phyloP scores from a whole-genome alignment of 2,113 vertebrate species.

The Chlorocebus sabaeus region DNA sequence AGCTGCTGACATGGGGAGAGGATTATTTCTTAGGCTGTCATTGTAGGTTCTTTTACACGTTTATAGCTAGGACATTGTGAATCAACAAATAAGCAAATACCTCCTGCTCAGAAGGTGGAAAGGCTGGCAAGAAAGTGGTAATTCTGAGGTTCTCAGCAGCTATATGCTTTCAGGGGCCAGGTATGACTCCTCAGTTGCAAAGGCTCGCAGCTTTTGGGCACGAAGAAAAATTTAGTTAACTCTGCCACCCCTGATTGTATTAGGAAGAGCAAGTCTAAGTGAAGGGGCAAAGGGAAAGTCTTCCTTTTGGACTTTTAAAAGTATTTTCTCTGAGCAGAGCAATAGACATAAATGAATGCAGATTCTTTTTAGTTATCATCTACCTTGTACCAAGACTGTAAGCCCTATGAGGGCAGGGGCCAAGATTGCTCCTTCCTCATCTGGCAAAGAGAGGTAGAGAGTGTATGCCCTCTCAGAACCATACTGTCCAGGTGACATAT shows the following conservation, averaged over 20 bases:
- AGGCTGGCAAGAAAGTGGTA: slow-evolving; percentile 15
- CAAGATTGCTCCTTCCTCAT: background rate
- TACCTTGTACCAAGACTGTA: background rate
- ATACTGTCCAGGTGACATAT: background rate
- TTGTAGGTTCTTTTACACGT: slow-evolving; percentile 34
- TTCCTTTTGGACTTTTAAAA: background rate
- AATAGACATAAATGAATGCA: background rate
- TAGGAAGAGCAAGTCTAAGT: background rate
- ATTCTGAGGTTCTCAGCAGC: slow-evolving; percentile 44
- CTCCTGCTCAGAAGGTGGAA: background rate
- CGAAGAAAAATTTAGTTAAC: background rate
- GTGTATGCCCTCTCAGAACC: background rate
- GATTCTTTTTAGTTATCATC: background rate
- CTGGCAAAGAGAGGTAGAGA: background rate
- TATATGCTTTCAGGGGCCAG: slow-evolving; percentile 8
- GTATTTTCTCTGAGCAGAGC: background rate
- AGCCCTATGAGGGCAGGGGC: background rate
- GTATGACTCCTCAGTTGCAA: background rate
- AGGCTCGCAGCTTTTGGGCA: background rate
- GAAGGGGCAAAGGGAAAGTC: background rate
- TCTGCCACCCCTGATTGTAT: background rate
- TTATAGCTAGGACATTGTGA: slow-evolving; percentile 13
- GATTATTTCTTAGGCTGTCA: slow-evolving; percentile 57
- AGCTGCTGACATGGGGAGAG: slow-evolving; percentile 4
- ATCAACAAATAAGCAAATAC: slow-evolving; percentile 40